Evolutionary conservation across 2,888 invertebrate species (phyloP).

Genomic region (Camptogramma bilineatum): DNA sequence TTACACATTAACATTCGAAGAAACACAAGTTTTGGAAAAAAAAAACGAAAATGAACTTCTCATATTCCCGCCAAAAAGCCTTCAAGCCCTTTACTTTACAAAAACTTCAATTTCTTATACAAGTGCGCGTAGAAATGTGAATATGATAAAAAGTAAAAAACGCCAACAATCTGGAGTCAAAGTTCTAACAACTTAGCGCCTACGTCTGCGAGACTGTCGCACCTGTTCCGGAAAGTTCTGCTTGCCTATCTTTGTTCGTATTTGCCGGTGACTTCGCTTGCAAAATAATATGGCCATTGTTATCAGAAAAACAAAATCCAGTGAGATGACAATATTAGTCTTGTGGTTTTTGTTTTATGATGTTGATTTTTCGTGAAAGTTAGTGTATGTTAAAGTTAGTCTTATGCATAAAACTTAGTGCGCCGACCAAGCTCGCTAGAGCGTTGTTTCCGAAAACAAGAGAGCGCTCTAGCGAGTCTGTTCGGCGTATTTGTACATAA

Average conservation of each 20-base stretch:
- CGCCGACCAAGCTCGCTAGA: too few species aligned
- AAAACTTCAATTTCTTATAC: not conserved
- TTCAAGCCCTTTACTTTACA: not conserved
- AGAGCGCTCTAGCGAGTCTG: too few species aligned
- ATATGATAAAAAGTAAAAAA: constrained; percentile 42
- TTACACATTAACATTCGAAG: too few species aligned
- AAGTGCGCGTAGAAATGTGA: not conserved
- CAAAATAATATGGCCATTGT: constrained; percentile 7
- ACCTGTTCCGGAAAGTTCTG: constrained; percentile 56
- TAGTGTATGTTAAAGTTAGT: too few species aligned
- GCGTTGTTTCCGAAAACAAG: too few species aligned
- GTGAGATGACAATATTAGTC: too few species aligned
- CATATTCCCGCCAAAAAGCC: not conserved
- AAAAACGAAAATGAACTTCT: not conserved
- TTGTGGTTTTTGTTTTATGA: too few species aligned
- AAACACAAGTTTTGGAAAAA: too few species aligned
- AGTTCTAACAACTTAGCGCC: constrained; percentile 63
- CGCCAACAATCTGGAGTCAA: constrained; percentile 54
- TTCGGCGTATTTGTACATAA: too few species aligned
- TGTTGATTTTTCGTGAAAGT: too few species aligned
- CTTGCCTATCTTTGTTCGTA: constrained; percentile 38
- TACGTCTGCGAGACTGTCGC: constrained; percentile 50
- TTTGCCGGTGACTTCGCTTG: constrained; percentile 31
- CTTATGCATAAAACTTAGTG: too few species aligned
- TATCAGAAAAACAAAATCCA: not conserved